Base-by-base conservation (phyloP, 2,113 vertebrate genomes). In the Scatophagus argus region DNA sequence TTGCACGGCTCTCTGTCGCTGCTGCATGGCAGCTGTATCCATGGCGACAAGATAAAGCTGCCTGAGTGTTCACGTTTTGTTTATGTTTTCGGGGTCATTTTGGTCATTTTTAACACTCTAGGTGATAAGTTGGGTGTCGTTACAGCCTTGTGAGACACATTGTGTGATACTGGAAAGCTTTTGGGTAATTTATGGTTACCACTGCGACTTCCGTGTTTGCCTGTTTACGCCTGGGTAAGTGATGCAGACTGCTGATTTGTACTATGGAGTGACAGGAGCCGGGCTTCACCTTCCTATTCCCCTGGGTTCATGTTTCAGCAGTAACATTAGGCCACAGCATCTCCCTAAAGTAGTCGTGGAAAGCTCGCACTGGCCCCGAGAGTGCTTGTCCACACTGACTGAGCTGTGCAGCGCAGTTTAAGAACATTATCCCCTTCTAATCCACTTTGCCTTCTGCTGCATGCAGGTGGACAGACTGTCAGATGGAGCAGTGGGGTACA, bases 351-450 rank as follows among this genome's bases (percentile, higher is more conserved):
- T 56, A 61, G 60, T 4, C 46, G 8, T 39, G 43, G 21, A 52
- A 32, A 65, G 69, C 68, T 41, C 8, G 81, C 46, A 25, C 38
- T 25, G 38, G 27, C 63, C 70, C 34, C 32, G 36, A 62, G 61
- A 41, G 73, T 58, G 47, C 51, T 46, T 58, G 81, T 84, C 76
- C 81, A 71, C 10, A 49, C 49, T 63, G 81, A 27, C 71, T 61
- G 67, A 85, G 87, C 87, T 52, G 63, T 60, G 75, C 74, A 65
- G 71, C 69, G 64, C 84, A 71, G 70, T 91, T 86, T 95, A 95
- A 95, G 94, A 94, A 85, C 94, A 90, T 95, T 94, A 95, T 93
- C 93, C 92, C 79, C 83, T 27, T 80, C 77, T 95, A 95, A 95
- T 94, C 95, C 89, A 92, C 93, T 94, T 94, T 93, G 91, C 91